Base-by-base conservation (phyloP, 1,140 invertebrate genomes). In the Drosophila tsacasi region DNA sequence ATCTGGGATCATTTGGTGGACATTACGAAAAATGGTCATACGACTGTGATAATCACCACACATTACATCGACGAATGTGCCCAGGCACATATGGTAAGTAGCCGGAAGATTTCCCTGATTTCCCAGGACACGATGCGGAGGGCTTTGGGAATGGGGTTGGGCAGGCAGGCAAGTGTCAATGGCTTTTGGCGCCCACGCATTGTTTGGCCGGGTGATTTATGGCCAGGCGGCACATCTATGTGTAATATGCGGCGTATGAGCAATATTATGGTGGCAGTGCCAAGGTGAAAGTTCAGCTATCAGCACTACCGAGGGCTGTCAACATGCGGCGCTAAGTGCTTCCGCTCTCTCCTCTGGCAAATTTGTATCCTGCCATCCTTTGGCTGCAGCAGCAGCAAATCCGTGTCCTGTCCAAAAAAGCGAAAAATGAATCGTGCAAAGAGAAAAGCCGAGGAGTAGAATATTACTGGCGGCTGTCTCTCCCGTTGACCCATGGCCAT, bases 1-100 rank as follows among this genome's bases (percentile, higher is more conserved):
- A 99, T 99, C 77, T 99, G 98, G 98, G 97, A 98, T 84, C 97
- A 99, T 94, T 93, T 99, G 72, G 96, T 98, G 17, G 95, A 97
- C 13, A 96, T 99, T 40, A 97, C 97, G 1, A 96, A 96, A 92
- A 96, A 95, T 79, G 95, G 96, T n/a, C 95, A 95, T 68, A 98
- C 96, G 23, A 99, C 98, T 12, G 97, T 99, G 39, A 98, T 99
- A 66, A 98, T 99, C 64, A 99, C 98, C 2, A 99, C 98, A 13
- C 98, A 99, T 94, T 99, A 99, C 90, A 99, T 99, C 67, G 98
- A 99, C 92, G 98, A 99, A 93, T 98, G 98, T 3, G 95, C 97
- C 72, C 97, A 99, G 93, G 98, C 98, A 13, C 95, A 95, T 86
- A 95, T 96, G 81, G 95, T 96, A 94, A 95, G 94, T 95, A 57